These are phyloP conservation scores for Megaceryle alcyon DNA, from an alignment of 2,797 vertebrate species.

Conservation along the genomic window DNA sequence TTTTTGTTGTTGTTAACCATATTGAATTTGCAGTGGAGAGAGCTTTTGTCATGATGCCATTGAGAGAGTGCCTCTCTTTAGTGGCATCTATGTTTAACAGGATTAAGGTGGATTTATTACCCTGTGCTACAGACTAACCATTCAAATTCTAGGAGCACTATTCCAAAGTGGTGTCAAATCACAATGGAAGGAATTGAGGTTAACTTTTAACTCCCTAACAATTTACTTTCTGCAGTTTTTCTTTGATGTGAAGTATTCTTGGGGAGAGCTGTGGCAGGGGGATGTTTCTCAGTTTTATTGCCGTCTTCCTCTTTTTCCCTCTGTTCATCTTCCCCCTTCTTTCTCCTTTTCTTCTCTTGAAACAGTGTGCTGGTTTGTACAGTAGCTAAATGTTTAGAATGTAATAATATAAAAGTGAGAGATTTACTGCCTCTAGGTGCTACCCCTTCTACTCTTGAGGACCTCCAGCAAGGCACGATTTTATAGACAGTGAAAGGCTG, in stretches of 20 bases:
- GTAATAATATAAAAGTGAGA: slow-evolving; percentile 51
- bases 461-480: slow-evolving; percentile 70
- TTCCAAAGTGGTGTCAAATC: slow-evolving; percentile 54
- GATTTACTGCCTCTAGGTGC: slow-evolving; percentile 57
- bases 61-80: slow-evolving; percentile 14
- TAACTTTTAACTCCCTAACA: slow-evolving; percentile 18
- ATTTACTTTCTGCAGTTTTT: slow-evolving; percentile 1
- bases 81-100: slow-evolving; percentile 61
- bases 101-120: slow-evolving; percentile 65
- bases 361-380: slow-evolving; percentile 22
- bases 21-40: slow-evolving; percentile 15
- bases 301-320: slow-evolving; percentile 9
- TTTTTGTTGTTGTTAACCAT: not conserved
- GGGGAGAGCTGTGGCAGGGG: not conserved
- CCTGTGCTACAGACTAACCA: slow-evolving; percentile 20
- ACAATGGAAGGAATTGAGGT: slow-evolving; percentile 40
- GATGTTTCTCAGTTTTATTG: slow-evolving; percentile 33
- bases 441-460: slow-evolving; percentile 51
- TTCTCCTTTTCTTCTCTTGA: slow-evolving; percentile 33
- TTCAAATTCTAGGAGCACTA: slow-evolving; percentile 41
- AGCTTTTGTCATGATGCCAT: slow-evolving; percentile 29
- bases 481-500: slow-evolving; percentile 64
- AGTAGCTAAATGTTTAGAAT: slow-evolving; percentile 54
- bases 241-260: slow-evolving; percentile 48
- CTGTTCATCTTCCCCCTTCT: slow-evolving; percentile 15